Percentiles rank a stretch among this genome's conserved stretches.
Conservation (phyloP, 2,797 vertebrate species). For the Epinephelus coioides region DNA sequence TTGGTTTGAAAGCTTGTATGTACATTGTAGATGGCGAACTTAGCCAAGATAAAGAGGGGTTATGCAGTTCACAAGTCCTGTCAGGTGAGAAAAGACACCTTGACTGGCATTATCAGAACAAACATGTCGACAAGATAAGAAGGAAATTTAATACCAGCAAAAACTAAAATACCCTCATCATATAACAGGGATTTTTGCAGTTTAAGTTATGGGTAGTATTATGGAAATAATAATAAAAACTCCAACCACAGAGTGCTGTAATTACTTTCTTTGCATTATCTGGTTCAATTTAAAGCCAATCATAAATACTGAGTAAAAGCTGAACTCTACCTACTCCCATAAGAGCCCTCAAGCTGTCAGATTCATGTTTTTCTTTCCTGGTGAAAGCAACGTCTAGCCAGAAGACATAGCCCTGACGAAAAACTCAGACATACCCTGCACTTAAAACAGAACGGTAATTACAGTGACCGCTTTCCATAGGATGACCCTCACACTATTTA, state of each 20-base stretch:
- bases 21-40: conserved; percentile 30
- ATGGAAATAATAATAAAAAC: conserved; percentile 33
- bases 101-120: conserved; percentile 11
- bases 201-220: conserved; percentile 8
- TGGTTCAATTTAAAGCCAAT: conserved; percentile 44
- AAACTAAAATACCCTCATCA: conserved; percentile 8
- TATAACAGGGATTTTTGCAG: background rate
- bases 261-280: conserved; percentile 47
- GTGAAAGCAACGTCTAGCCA: conserved; percentile 50
- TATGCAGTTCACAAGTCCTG: conserved; percentile 33
- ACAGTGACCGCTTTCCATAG: conserved; percentile 75
- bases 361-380: conserved; percentile 70
- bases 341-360: conserved; percentile 54
- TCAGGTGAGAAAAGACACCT: conserved; percentile 51
- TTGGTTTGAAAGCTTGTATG: conserved; percentile 41
- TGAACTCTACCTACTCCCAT: conserved; percentile 50
- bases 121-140: conserved; percentile 11
- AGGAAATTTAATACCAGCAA: background rate
- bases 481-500: conserved; percentile 70
- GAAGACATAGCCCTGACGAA: conserved; percentile 7
- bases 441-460: conserved; percentile 72
- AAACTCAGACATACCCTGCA: conserved; percentile 58
- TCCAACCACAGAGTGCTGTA: conserved; percentile 10
- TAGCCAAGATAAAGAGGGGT: conserved; percentile 43
- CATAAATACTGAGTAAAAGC: conserved; percentile 23